A percentile compares a stretch with the other conserved stretches of the same genome.
phyloP scores from a whole-genome alignment of 2,113 vertebrate genomes.

The Galemys pyrenaicus region DNA sequence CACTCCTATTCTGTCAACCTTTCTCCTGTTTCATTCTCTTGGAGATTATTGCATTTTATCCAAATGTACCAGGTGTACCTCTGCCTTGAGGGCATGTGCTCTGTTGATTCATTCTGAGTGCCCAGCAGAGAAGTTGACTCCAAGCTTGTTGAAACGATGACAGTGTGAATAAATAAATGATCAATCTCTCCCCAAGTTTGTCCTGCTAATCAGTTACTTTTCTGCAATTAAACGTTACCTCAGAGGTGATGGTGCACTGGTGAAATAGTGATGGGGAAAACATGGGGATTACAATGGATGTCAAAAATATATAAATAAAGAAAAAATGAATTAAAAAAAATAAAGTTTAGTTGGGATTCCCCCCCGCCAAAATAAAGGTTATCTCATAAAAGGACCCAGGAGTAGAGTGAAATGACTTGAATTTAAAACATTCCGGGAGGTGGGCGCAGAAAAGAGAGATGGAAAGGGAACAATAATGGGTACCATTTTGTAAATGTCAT shows the following conservation, averaged over 20 bases:
- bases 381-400: neutral
- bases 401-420: neutral
- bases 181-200: neutral
- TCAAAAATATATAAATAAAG: too few species aligned
- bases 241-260: too few species aligned
- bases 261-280: too few species aligned
- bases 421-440: neutral
- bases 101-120: neutral
- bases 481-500: neutral
- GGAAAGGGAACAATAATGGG: neutral
- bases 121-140: neutral
- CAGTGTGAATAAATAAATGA: neutral
- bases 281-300: too few species aligned
- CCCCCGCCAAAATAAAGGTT: too few species aligned
- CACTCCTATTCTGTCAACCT: neutral
- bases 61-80: neutral
- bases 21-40: slow-evolving; percentile 23
- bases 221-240: neutral
- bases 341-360: too few species aligned
- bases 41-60: neutral
- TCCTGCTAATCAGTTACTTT: neutral
- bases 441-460: neutral
- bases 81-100: neutral
- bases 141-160: neutral
- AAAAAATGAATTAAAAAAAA: too few species aligned